Evolutionary conservation across 2,113 vertebrate species (phyloP), one percentile per base, ranked within the genome.

Genomic region (Anguilla rostrata): DNA sequence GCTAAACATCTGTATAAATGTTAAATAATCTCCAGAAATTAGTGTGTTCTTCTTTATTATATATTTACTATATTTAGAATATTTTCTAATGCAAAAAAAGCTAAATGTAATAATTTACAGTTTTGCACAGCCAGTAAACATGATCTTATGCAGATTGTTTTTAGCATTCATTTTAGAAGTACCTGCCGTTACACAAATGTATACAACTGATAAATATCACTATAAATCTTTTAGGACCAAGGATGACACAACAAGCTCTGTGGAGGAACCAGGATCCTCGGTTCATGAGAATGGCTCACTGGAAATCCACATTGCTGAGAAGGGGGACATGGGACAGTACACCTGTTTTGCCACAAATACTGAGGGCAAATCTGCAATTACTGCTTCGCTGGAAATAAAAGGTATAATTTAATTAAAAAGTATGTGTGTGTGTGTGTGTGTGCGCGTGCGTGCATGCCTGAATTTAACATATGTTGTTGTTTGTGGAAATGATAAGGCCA

Each of bases 321-420:
- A 95, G 83, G 94, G 95, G 0, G 97, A 99, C 84, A 91, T 93
- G 0, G 98, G 98, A 0, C 95, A 96, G 0, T 99, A 98, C 11
- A 96, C 94, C 0, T 99, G 98, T 88, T 95, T 95, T 90, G 96
- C 97, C 63, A 93, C 95, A 88, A 99, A 99, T 86, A 93, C 93
- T 0, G 95, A 96, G 83, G 98, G 98, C 7, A 94, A 95, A 56
- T 92, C 95, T 0, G 96, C 96, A n/a, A 91, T 99, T 63, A 95
- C 94, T 2, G 96, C 97, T 22, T 92, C 90, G 66, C 94, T 99
- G 86, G 95, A 96, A 83, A 95, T 99, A 82, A 97, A 97, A 96
- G 97, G 98, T 99, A 94, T 88, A 81, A 29, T 53, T 79, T 12
- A 18, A 26, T 34, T 14, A 20, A 34, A 11, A 66, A 8, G 5